Conservation (phyloP, 2,888 invertebrate genomes). For the Leucophenga montana region DNA sequence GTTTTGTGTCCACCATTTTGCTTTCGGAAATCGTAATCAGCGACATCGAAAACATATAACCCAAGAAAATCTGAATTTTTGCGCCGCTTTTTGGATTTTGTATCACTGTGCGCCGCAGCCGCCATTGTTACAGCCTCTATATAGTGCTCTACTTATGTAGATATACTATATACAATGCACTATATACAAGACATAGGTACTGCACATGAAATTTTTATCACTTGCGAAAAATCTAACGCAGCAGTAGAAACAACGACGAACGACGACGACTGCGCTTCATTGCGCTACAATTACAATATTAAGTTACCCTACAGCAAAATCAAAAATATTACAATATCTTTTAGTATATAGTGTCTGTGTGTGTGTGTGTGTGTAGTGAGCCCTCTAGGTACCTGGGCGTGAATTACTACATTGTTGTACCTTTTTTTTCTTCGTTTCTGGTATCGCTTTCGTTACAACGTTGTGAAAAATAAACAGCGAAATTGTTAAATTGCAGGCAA, state of each 20-base stretch:
- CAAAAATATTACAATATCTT: slow-evolving; percentile 39
- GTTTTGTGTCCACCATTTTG: too few relatives aligned
- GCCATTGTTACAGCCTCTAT: slow-evolving; percentile 53
- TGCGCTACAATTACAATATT: slow-evolving; percentile 72
- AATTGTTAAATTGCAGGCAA: slow-evolving; percentile 66
- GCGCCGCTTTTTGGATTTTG: too few relatives aligned
- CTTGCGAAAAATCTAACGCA: slow-evolving; percentile 69
- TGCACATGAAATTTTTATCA: slow-evolving; percentile 68
- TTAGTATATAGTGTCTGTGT: slow-evolving; percentile 39
- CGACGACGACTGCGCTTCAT: slow-evolving; percentile 65
- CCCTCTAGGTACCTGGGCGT: slow-evolving; percentile 64
- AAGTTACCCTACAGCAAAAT: slow-evolving; percentile 52
- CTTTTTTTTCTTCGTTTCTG: slow-evolving; percentile 34
- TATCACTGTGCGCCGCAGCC: too few relatives aligned
- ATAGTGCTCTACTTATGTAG: neutral
- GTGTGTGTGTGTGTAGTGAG: slow-evolving; percentile 30
- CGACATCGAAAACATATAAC: too few relatives aligned
- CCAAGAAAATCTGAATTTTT: too few relatives aligned
- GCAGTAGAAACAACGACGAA: too few relatives aligned
- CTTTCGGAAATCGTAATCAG: too few relatives aligned
- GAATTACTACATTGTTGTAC: slow-evolving; percentile 66
- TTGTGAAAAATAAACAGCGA: slow-evolving; percentile 48
- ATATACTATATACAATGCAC: neutral
- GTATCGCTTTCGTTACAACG: neutral
- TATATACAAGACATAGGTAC: slow-evolving; percentile 35